phyloP scores from a whole-genome alignment of 2,797 vertebrate genomes.

The Ficedula albicollis region DNA sequence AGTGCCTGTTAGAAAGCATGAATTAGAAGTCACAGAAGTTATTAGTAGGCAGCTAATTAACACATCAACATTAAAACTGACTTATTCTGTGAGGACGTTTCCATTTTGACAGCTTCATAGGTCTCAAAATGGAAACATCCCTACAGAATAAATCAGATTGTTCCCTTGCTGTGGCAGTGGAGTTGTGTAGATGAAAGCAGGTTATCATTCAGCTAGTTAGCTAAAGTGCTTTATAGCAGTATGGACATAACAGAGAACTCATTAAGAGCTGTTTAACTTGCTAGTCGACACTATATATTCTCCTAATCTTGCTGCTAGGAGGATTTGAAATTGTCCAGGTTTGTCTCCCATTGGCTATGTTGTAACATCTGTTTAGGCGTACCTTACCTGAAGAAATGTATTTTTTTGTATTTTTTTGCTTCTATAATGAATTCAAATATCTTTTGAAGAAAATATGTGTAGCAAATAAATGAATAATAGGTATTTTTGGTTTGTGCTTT shows the following conservation, averaged over 20 bases:
- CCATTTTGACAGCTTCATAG: background rate
- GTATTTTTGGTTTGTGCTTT: background rate
- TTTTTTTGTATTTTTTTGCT: background rate
- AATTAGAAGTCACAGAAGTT: background rate
- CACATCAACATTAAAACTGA: background rate
- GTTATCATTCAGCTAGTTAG: background rate
- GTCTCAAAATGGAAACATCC: background rate
- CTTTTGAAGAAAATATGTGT: background rate
- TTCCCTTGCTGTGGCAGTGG: background rate
- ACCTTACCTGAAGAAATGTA: background rate
- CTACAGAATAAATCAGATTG: background rate
- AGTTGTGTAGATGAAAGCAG: background rate
- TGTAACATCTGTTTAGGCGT: fast-evolving
- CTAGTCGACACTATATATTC: background rate
- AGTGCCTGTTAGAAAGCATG: background rate
- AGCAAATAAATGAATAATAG: background rate
- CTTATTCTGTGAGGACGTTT: background rate
- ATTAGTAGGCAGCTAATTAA: background rate
- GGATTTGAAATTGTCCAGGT: background rate
- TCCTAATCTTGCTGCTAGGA: background rate
- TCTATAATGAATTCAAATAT: background rate
- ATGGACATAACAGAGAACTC: background rate
- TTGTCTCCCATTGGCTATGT: background rate
- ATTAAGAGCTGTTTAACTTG: background rate
- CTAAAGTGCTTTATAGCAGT: background rate